phyloP scores from a whole-genome alignment of 2,888 invertebrate species.

The Junonia oenone region DNA sequence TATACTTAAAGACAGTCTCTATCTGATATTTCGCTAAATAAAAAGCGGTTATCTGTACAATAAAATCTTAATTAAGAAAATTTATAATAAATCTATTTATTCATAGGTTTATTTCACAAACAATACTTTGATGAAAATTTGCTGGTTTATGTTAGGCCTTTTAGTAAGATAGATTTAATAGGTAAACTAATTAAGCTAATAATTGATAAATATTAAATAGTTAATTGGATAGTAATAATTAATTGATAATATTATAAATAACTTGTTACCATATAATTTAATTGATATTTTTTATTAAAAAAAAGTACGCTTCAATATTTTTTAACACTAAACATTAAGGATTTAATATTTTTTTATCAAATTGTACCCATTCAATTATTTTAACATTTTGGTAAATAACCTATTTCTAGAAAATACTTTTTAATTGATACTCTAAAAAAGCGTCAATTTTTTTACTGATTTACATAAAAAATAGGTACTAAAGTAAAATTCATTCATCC shows the following conservation, averaged over 20 bases:
- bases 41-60: no score
- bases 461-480: no score
- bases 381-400: background rate
- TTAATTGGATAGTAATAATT: background rate
- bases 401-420: background rate
- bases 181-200: background rate
- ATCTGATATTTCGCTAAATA: no score
- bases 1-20: no score
- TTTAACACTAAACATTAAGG: background rate
- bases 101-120: no score
- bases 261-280: background rate
- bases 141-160: background rate
- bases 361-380: background rate
- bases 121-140: no score
- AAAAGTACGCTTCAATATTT: background rate
- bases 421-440: background rate
- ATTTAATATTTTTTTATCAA: background rate
- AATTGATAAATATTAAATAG: background rate
- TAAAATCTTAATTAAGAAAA: no score
- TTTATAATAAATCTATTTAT: no score
- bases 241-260: background rate
- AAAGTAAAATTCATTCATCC: no score
- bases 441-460: no score
- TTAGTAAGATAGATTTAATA: background rate
- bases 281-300: background rate